Conservation (phyloP, 2,888 invertebrate species). For the Vandiemenella viatica region DNA sequence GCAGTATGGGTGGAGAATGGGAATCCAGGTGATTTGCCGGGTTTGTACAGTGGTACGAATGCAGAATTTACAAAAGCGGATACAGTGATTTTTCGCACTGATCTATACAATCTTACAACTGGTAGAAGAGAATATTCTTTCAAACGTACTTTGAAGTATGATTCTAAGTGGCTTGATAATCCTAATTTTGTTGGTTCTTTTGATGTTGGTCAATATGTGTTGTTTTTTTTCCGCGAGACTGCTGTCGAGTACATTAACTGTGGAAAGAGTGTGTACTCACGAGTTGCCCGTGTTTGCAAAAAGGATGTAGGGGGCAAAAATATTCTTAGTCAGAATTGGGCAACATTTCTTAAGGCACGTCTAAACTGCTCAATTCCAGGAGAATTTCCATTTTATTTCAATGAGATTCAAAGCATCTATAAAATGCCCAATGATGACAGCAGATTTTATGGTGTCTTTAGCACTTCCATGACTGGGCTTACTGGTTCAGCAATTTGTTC, state of each 20-base stretch:
- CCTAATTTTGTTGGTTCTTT: background rate
- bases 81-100: background rate
- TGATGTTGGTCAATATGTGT: background rate
- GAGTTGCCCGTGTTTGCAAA: background rate
- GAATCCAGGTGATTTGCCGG: background rate
- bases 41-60: background rate
- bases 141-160: background rate
- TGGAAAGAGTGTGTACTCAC: background rate
- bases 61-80: background rate
- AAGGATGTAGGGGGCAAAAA: background rate
- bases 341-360: background rate
- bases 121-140: background rate
- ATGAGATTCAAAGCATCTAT: background rate
- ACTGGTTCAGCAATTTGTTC: background rate
- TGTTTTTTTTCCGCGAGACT: background rate
- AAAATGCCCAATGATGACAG: background rate
- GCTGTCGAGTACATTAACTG: background rate
- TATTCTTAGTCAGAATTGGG: background rate
- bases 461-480: background rate
- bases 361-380: background rate
- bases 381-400: background rate
- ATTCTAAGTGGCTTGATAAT: background rate
- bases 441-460: background rate
- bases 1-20: background rate
- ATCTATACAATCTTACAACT: background rate